Evolutionary conservation across 2,888 invertebrate species (phyloP).

Genomic region (Anoplius nigerrimus): DNA sequence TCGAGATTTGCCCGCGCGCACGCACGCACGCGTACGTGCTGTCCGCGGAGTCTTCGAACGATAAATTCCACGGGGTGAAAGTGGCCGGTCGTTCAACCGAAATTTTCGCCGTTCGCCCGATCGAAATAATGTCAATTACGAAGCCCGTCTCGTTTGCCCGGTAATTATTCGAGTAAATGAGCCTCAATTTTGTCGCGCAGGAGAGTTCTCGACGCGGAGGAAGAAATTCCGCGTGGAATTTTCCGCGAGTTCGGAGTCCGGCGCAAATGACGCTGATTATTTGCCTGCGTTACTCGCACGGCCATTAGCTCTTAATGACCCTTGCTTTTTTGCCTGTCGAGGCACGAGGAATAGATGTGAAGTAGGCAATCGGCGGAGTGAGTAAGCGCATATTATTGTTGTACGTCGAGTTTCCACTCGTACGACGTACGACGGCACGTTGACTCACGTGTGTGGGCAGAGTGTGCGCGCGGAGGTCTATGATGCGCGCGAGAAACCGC

Average conservation of each 20-base stretch:
- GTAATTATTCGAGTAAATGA: slow-evolving; percentile 4
- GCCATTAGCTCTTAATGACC: too few species aligned
- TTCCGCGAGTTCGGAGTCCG: too few species aligned
- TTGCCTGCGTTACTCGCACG: too few species aligned
- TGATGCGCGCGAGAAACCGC: slow-evolving; percentile 42
- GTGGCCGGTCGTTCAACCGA: neutral
- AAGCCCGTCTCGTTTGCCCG: neutral
- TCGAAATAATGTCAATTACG: neutral
- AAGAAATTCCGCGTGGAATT: too few species aligned
- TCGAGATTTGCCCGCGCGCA: neutral
- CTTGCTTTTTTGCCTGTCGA: too few species aligned
- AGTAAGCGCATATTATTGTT: too few species aligned
- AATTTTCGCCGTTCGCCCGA: neutral
- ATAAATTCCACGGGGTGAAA: slow-evolving; percentile 8
- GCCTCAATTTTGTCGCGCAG: neutral
- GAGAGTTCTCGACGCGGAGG: too few species aligned
- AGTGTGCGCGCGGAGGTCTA: slow-evolving; percentile 63
- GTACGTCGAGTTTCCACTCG: too few species aligned
- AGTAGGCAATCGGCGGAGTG: too few species aligned
- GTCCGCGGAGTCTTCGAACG: slow-evolving; percentile 20
- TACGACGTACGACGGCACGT: slow-evolving; percentile 57
- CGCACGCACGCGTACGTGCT: neutral
- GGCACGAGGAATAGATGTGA: too few species aligned
- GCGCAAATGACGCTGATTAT: too few species aligned
- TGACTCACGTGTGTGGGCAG: slow-evolving; percentile 71